Evolutionary conservation across 53 echinoderm and acorn worm species (phyloP).

Genomic region (Crossaster papposus): DNA sequence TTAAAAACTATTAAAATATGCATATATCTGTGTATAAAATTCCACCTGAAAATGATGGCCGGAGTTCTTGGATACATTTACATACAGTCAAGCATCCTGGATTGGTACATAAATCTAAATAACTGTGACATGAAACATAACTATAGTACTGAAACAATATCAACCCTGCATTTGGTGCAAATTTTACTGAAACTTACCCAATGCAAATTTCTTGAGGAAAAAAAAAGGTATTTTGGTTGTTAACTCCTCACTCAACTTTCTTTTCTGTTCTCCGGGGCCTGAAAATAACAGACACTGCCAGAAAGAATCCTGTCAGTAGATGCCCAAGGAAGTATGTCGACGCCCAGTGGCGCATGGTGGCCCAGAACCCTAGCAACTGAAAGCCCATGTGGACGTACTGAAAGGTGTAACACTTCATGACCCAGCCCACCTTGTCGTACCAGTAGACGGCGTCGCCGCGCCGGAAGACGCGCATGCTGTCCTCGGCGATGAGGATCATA

Average conservation of each 20-base stretch:
- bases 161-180: too few relatives aligned
- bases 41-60: too few relatives aligned
- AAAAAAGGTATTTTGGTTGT: too few relatives aligned
- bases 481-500: slow-evolving; percentile 85
- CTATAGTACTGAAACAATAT: too few relatives aligned
- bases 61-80: too few relatives aligned
- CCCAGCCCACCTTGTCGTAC: slow-evolving; percentile 82
- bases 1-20: too few relatives aligned
- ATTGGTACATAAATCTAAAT: too few relatives aligned
- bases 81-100: too few relatives aligned
- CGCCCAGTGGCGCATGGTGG: slow-evolving; percentile 76
- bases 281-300: slow-evolving; percentile 60
- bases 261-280: slow-evolving; percentile 59
- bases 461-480: slow-evolving; percentile 82
- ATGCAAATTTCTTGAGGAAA: too few relatives aligned
- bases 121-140: too few relatives aligned
- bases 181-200: too few relatives aligned
- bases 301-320: slow-evolving; percentile 67
- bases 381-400: slow-evolving; percentile 89
- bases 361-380: slow-evolving; percentile 68
- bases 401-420: slow-evolving; percentile 78
- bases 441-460: slow-evolving; percentile 67
- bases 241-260: slow-evolving; percentile 12
- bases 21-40: too few relatives aligned
- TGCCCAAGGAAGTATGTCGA: slow-evolving; percentile 88